Evolutionary conservation across 2,113 vertebrate species (phyloP), one percentile per base, ranked within the genome.

Genomic region (Chrysochloris asiatica): DNA sequence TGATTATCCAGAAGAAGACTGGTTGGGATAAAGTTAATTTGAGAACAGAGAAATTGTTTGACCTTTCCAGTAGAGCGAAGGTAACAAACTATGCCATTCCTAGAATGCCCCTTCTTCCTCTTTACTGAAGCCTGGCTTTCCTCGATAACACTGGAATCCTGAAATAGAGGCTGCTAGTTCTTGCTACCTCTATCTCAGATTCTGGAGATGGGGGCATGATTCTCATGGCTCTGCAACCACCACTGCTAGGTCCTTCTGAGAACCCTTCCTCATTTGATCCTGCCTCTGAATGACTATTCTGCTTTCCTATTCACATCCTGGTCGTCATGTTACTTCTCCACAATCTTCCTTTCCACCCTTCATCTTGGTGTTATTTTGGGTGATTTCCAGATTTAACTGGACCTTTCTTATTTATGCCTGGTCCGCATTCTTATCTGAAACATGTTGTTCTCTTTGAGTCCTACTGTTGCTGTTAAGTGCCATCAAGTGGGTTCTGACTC

Each of bases 21-120:
- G 28, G n/a, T 78, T 56, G 63, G 56, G 12, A 61, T 80, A 76
- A 89, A 94, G 17, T 33, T 92, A 63, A 61, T 83, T 19, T 77
- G 30, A 90, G 16, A 72, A 8, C 33, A 63, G 45, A 89, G 17
- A 93, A 91, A 67, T 56, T 54, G 36, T 61, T 50, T 59, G 41
- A 33, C 41, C 41, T 50, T 43, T 82, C 86, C 36, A 78, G 33
- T 78, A 78, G 47, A 77, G 77, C 47, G 54, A 61, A 65, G 30
- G 19, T 88, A 47, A 71, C 24, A 26, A 61, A 59, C 50, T 59
- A 76, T 45, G 26, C 38, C 86, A 21, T 50, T 90, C 21, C 84
- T 84, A 72, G 61, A n/a, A 30, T 54, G 54, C 11, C 2, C 38
- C 30, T 33, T 77, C 24, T 89, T 81, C 45, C n/a, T 83, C 75